Evolutionary conservation across 2,888 invertebrate genomes (phyloP), one percentile per base, ranked within the genome.

Genomic region (Agonopterix arenella): DNA sequence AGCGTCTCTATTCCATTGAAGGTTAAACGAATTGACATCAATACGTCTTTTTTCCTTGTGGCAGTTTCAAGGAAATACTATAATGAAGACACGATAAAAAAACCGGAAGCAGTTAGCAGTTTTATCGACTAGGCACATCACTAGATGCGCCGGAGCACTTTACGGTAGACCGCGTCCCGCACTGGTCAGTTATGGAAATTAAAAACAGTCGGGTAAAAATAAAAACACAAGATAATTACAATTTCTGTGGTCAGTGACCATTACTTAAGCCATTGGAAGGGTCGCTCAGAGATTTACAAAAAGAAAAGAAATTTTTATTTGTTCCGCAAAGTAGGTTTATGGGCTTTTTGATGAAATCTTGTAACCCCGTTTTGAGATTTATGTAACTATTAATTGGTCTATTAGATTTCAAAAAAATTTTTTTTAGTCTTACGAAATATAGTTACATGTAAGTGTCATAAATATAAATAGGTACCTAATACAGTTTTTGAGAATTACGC

Each of bases 101-200:
- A 11, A 5, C 51, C 52, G 49, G 49, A 52, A 52, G 42, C 37
- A 5, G 43, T 11, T 8, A 44, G 11, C 28, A 28, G 28, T 36
- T 13, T 10, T 40, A 48, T 70, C 71, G 68, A 72, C 54, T 51
- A 36, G 5, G 42, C 52, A 44, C 84, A 72, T 57, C 83, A 59
- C 81, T 85, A 81, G 48, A 50, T 53, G 64, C 68, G 62, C 70
- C 51, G 41, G 66, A 64, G 72, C 75, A 70, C 61, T 74, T 73
- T 65, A 85, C 84, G 86, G 74, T 83, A 85, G 75, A 77, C 71
- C 72, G 86, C 80, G 67, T 72, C 65, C 73, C 66, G 62, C 73
- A 68, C 76, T 73, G 77, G 80, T 84, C 76, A 70, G 80, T 81
- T 83, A 86, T 85, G 85, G 84, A 84, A 84, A 85, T 84, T 80